A percentile compares a stretch with the other conserved stretches of the same genome.
phyloP scores from a whole-genome alignment of 2,113 vertebrate genomes.

The Tauraco erythrolophus region DNA sequence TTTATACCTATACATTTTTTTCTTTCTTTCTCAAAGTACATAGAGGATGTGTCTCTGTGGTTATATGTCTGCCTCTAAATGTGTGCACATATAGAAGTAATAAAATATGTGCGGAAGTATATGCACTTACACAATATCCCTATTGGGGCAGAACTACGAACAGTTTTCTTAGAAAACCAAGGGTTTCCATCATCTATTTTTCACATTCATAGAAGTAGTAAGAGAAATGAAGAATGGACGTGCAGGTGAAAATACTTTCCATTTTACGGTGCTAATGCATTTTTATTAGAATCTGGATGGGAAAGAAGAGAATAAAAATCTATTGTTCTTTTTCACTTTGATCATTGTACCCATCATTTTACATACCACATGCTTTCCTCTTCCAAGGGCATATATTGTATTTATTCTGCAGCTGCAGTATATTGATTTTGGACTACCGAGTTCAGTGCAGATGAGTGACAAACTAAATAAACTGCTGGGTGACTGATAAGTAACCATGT shows the following conservation, averaged over 20 bases:
- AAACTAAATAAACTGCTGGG: not conserved
- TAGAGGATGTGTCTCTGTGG: not conserved
- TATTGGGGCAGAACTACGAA: not conserved
- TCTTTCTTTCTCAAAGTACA: not conserved
- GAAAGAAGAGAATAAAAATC: constrained; percentile 36
- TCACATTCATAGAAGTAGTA: not conserved
- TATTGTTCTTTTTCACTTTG: constrained; percentile 44
- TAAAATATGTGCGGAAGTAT: not conserved
- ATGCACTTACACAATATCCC: not conserved
- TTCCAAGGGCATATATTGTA: constrained; percentile 26
- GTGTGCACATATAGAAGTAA: not conserved
- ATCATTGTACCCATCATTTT: constrained; percentile 22
- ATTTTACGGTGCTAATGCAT: not conserved
- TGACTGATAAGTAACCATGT: not conserved
- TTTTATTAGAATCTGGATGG: not conserved
- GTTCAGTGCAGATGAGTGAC: constrained; percentile 16
- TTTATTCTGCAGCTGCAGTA: not conserved
- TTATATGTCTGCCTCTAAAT: not conserved
- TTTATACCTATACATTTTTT: not conserved
- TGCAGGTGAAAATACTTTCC: not conserved
- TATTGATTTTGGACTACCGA: constrained; percentile 30
- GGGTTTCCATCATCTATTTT: not conserved
- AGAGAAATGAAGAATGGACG: not conserved
- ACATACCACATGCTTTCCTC: constrained; percentile 8
- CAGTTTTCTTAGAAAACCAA: not conserved